phyloP scores from a whole-genome alignment of 2,888 invertebrate genomes.

The Minunthozetes semirufus region DNA sequence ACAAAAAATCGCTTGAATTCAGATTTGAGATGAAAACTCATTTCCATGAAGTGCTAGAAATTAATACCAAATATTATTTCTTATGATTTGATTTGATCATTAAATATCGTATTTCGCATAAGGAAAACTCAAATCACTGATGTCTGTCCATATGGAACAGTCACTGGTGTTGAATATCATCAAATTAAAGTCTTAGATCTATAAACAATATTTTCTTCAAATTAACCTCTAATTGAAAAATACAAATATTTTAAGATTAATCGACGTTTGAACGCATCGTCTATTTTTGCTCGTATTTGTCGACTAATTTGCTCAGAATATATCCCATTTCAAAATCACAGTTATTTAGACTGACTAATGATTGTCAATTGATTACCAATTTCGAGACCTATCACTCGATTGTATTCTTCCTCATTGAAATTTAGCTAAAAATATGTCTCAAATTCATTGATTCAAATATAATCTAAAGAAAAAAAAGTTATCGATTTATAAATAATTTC shows the following conservation, averaged over 20 bases:
- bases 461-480: no score
- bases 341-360: no score
- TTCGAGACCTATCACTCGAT: no score
- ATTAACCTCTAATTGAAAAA: neutral
- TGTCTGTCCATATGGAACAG: constrained; percentile 29
- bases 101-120: constrained; percentile 22
- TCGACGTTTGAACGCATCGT: neutral
- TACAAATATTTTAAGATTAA: neutral
- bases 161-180: constrained; percentile 11
- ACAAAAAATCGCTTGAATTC: neutral
- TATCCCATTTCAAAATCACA: no score
- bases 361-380: no score
- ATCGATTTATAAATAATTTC: no score
- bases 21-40: neutral
- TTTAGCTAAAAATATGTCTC: no score
- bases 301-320: no score
- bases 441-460: no score
- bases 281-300: no score
- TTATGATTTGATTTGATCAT: neutral
- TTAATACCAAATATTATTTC: neutral
- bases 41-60: neutral
- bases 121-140: constrained; percentile 23
- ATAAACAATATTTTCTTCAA: neutral
- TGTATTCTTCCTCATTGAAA: no score
- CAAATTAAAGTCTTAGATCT: neutral